Conservation (phyloP, 1,140 invertebrate species). For the Lordiphosa clarofinis region DNA sequence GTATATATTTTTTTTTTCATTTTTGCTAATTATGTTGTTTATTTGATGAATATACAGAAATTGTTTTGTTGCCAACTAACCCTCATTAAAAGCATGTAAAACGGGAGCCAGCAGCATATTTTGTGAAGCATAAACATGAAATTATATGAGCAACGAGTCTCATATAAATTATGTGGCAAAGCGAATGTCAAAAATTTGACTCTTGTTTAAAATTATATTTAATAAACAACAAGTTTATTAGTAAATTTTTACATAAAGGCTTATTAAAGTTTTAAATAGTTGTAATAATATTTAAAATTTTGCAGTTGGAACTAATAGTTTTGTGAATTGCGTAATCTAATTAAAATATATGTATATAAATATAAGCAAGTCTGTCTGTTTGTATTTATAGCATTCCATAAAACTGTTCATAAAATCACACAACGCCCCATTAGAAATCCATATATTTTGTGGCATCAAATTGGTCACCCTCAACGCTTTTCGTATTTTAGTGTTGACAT, state of each 20-base stretch:
- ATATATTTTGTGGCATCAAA: no score
- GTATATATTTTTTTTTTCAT: neutral
- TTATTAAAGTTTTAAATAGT: neutral
- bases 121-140: constrained; percentile 32
- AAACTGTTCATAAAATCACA: neutral
- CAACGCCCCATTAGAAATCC: neutral
- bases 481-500: constrained; percentile 45
- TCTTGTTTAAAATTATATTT: neutral
- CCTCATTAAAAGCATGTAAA: constrained; percentile 67
- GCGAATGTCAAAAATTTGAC: constrained; percentile 8
- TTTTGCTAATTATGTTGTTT: constrained; percentile 43
- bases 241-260: neutral
- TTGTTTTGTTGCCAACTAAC: constrained; percentile 19
- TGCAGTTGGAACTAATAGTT: no score
- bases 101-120: constrained; percentile 48
- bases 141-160: constrained; percentile 18
- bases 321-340: no score
- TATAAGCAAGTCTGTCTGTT: no score
- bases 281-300: no score
- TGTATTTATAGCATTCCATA: no score
- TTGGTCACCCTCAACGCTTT: constrained; percentile 27
- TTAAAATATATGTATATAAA: no score
- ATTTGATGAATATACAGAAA: constrained; percentile 24
- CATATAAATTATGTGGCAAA: constrained; percentile 20
- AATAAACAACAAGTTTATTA: neutral